A percentile compares a stretch with the other conserved stretches of the same genome.
These are phyloP conservation scores for Caenorhabditis becei DNA, from an alignment of 2,888 invertebrate genomes.

Conservation along the genomic window DNA sequence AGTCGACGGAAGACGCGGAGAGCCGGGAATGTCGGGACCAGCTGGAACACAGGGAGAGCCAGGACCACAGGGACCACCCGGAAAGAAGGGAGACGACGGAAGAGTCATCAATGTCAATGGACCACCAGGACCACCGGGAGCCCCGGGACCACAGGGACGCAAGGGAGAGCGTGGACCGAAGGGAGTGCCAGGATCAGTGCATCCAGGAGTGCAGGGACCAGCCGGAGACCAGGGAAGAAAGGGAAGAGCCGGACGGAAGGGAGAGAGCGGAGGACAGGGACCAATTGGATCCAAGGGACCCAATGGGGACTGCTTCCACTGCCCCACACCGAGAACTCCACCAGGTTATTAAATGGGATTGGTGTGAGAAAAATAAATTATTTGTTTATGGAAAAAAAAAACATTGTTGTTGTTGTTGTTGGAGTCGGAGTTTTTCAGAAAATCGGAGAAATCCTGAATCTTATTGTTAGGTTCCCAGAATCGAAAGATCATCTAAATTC, in stretches of 20 bases:
- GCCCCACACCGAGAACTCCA: conserved; percentile 77
- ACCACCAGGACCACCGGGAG: conserved; percentile 73
- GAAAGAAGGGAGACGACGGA: conserved; percentile 75
- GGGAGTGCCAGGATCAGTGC: conserved; percentile 73
- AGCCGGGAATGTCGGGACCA: conserved; percentile 80
- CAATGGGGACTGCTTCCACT: conserved; percentile 77
- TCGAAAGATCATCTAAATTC: too few species aligned
- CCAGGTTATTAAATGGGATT: conserved; percentile 77
- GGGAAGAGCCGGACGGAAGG: conserved; percentile 72
- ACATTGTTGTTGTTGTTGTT: too few species aligned
- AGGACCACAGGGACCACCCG: conserved; percentile 71
- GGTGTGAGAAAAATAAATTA: too few species aligned
- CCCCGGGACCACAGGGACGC: conserved; percentile 72
- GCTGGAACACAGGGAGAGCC: conserved; percentile 75
- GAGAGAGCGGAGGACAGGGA: conserved; percentile 74
- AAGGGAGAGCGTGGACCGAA: conserved; percentile 76
- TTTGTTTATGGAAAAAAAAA: too few species aligned
- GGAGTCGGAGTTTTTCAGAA: too few species aligned
- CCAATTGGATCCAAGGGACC: conserved; percentile 72
- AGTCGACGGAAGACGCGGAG: conserved; percentile 79
- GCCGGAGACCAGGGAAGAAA: conserved; percentile 73
- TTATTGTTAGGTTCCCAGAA: too few species aligned
- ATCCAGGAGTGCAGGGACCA: conserved; percentile 75
- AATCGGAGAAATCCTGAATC: too few species aligned
- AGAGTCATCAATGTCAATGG: conserved; percentile 73